Evolutionary conservation across 2,113 vertebrate genomes (phyloP).

Genomic region (Indri indri): DNA sequence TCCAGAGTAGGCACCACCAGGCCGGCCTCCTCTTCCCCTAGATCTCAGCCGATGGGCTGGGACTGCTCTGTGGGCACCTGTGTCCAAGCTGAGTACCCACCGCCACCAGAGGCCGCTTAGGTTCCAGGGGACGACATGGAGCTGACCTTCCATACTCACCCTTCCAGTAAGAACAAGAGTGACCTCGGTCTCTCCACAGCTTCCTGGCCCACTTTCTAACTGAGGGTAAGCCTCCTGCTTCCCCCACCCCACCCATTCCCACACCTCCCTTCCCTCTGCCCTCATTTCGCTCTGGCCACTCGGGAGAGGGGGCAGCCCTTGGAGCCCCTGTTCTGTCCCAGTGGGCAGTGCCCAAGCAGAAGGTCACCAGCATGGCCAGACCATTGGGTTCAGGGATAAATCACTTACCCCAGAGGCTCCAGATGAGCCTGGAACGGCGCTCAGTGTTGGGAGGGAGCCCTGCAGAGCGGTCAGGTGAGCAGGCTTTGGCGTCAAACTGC

Average conservation of each 20-base stretch:
- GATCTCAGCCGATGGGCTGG: constrained; percentile 70
- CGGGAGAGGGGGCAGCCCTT: not conserved
- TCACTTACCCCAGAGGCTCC: not conserved
- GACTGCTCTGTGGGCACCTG: constrained; percentile 86
- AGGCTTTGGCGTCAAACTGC: not conserved
- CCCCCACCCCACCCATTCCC: not conserved
- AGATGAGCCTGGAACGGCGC: not conserved
- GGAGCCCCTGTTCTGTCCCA: not conserved
- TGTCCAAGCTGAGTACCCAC: constrained; percentile 81
- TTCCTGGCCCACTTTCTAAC: constrained; percentile 88
- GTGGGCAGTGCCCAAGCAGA: not conserved
- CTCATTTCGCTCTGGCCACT: not conserved
- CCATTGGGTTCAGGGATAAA: not conserved
- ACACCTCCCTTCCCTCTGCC: not conserved
- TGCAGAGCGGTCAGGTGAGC: not conserved
- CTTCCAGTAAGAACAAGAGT: constrained; percentile 83
- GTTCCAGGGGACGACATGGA: constrained; percentile 83
- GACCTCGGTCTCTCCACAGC: constrained; percentile 78
- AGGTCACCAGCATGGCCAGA: not conserved
- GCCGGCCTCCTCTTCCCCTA: not conserved
- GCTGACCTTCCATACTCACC: constrained; percentile 83
- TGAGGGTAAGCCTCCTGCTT: constrained; percentile 78
- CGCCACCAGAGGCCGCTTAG: constrained; percentile 82
- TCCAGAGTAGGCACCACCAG: not conserved
- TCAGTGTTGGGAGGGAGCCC: not conserved